Evolutionary conservation across 2,113 vertebrate genomes (phyloP), one percentile per base, ranked within the genome.

Genomic region (Otis tarda): DNA sequence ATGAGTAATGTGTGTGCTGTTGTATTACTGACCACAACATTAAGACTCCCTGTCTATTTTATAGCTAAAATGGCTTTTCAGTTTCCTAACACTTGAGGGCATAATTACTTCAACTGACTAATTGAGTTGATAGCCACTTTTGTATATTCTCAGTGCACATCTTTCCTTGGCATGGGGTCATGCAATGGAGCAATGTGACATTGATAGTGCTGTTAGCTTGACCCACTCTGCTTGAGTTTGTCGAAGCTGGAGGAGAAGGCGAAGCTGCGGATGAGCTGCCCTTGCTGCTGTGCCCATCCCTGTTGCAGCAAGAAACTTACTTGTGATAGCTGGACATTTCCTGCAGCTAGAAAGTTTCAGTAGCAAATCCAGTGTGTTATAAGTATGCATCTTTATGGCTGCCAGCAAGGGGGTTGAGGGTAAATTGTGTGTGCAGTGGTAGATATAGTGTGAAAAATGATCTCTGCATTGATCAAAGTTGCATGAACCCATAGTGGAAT

Each of bases 11-110:
- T 61, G 39, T 28, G 12, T 30, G 67, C 59, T 76, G 7, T 89
- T 92, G 65, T 69, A 69, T 87, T 90, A 39, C 60, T 83, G 78
- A 76, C 67, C 6, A 0, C 65, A 94, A 69, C n/a, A 39, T 30
- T 91, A 75, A 76, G 28, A 61, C 47, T 64, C 41, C 11, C 52
- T 47, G 12, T 80, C 49, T 96, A 23, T 70, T 93, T 91, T 81
- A 85, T 79, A 61, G 77, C 77, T 67, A 90, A 95, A 61, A 87
- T n/a, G 76, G 28, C 65, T 95, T 94, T 91, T 90, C 80, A 52
- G 89, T 90, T 95, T 96, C 45, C 27, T 89, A 85, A 86, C 89
- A 64, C 65, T 94, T 95, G 37, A 94, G 67, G 92, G 59, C 67
- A 92, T 97, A 80, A 87, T 91, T 94, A 83, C 19, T 7, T 91